Evolutionary conservation across 2,888 invertebrate genomes (phyloP).

Genomic region (Habrosyne pyritoides): DNA sequence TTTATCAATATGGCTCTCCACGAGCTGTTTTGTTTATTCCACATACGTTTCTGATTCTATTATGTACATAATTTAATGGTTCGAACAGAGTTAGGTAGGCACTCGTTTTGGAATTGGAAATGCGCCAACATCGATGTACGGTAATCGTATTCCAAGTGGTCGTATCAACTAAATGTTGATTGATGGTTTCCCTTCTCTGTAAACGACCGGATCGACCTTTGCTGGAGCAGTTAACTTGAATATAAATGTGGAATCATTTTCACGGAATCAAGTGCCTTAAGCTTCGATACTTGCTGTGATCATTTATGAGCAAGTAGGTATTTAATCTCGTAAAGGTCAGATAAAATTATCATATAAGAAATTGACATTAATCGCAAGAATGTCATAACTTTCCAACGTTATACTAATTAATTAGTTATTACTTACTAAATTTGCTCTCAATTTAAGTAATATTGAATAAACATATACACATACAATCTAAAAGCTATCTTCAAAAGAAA

Average conservation of each 20-base stretch:
- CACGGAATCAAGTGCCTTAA: conserved; percentile 29
- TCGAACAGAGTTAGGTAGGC: neutral
- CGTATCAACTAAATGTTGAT: conserved; percentile 74
- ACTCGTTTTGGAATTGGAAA: conserved; percentile 58
- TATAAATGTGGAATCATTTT: conserved; percentile 43
- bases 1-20: neutral
- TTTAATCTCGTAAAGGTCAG: conserved; percentile 17
- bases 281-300: conserved; percentile 22
- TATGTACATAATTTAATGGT: conserved; percentile 6
- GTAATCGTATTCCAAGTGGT: conserved; percentile 73
- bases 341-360: neutral
- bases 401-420: neutral
- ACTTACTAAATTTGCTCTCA: no score
- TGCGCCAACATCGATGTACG: conserved; percentile 67
- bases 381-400: neutral
- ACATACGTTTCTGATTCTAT: neutral
- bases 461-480: neutral
- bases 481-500: neutral
- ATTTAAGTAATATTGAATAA: neutral
- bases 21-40: neutral
- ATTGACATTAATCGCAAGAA: neutral
- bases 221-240: conserved; percentile 46
- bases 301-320: conserved; percentile 19
- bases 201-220: conserved; percentile 62
- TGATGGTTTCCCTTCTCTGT: conserved; percentile 67